Conservation (phyloP, 1,140 invertebrate genomes). For the Aphelenchoides fujianensis region DNA sequence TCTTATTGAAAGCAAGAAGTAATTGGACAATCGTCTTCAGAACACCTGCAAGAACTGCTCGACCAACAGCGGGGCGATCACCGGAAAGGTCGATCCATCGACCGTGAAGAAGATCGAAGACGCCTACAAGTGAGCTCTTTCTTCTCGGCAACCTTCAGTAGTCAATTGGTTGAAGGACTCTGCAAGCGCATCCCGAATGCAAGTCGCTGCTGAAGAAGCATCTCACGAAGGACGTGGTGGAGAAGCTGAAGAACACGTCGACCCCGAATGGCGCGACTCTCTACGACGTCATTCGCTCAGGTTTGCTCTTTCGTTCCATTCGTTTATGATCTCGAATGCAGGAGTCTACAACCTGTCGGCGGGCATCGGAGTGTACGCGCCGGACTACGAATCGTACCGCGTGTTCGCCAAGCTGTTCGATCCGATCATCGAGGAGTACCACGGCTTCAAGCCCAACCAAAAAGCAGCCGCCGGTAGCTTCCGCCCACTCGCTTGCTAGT, state of each 20-base stretch:
- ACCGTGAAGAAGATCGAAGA: conserved; percentile 73
- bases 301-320: conserved; percentile 14
- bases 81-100: conserved; percentile 35
- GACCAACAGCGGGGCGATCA: conserved; percentile 8
- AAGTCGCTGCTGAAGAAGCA: conserved; percentile 30
- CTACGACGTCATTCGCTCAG: conserved; percentile 51
- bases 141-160: not conserved
- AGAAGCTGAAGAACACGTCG: conserved; percentile 36
- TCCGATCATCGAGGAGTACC: conserved; percentile 89
- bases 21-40: not conserved
- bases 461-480: conserved; percentile 81
- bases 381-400: conserved; percentile 86
- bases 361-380: conserved; percentile 89
- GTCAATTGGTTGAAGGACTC: conserved; percentile 64
- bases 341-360: conserved; percentile 74
- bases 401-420: conserved; percentile 86
- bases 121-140: conserved; percentile 16
- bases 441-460: conserved; percentile 72
- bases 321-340: conserved; percentile 8
- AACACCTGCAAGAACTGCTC: not conserved
- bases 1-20: not conserved
- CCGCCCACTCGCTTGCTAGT: too few relatives aligned
- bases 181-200: conserved; percentile 34
- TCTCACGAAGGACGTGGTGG: conserved; percentile 46
- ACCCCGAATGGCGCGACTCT: conserved; percentile 52